These are phyloP conservation scores for Cryptomyrus ogoouensis DNA, from an alignment of 2,113 vertebrate genomes.

Conservation along the genomic window DNA sequence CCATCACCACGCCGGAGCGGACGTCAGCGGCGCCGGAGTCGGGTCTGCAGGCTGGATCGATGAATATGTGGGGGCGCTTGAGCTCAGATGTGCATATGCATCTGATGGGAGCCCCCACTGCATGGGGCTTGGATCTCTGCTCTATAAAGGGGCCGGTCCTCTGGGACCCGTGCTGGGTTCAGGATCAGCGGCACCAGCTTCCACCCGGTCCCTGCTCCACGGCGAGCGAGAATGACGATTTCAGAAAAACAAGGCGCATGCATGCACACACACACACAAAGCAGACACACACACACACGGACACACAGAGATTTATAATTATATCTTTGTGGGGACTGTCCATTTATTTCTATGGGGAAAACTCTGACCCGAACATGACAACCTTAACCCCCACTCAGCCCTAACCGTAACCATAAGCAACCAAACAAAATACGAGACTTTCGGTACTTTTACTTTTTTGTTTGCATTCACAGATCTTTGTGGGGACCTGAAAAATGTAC, in stretches of 20 bases:
- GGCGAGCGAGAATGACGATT: not conserved
- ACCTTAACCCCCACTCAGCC: no score
- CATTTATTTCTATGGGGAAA: no score
- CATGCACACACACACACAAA: not conserved
- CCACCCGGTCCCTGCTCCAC: not conserved
- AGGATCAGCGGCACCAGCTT: constrained; percentile 5
- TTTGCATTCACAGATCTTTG: no score
- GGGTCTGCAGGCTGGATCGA: constrained; percentile 13
- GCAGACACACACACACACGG: not conserved
- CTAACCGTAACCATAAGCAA: no score
- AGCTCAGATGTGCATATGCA: constrained; percentile 19
- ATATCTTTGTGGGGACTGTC: no score
- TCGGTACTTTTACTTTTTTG: no score
- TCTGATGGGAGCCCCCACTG: constrained; percentile 12
- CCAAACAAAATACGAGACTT: no score
- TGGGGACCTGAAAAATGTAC: no score
- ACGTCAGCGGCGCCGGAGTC: not conserved
- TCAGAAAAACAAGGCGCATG: not conserved
- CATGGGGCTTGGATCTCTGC: not conserved
- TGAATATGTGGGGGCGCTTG: constrained; percentile 20
- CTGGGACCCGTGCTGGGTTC: constrained; percentile 4
- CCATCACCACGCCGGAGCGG: not conserved
- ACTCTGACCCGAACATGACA: no score
- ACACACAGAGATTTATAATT: not conserved
- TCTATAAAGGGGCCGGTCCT: constrained; percentile 8